Evolutionary conservation across 2,113 vertebrate genomes (phyloP).

Genomic region (Gavialis gangeticus): DNA sequence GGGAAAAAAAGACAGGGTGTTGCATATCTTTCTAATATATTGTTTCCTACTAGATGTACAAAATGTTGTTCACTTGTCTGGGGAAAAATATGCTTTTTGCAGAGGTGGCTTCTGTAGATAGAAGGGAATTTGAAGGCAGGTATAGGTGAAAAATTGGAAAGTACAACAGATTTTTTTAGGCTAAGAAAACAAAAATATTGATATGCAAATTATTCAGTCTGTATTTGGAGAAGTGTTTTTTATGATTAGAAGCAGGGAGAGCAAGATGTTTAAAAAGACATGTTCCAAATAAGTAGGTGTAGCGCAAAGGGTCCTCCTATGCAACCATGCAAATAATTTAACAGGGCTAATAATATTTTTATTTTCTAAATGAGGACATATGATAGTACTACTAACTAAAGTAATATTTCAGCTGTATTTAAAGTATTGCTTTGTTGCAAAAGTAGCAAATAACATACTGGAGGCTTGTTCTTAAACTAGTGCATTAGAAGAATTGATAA

Average conservation of each 20-base stretch:
- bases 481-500: neutral
- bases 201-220: neutral
- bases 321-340: neutral
- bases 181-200: neutral
- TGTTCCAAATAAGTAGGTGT: neutral
- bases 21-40: too few species aligned
- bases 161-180: neutral
- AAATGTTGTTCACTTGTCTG: too few species aligned
- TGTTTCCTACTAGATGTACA: too few species aligned
- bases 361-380: neutral
- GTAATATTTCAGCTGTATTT: conserved; percentile 1
- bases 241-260: neutral
- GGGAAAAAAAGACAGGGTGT: too few species aligned
- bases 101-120: neutral
- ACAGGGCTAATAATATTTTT: neutral
- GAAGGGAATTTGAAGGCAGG: neutral
- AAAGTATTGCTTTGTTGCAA: neutral
- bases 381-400: conserved; percentile 22
- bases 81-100: too few species aligned
- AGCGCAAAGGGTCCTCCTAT: neutral
- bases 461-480: neutral
- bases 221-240: neutral
- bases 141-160: neutral
- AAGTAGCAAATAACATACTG: too few species aligned
- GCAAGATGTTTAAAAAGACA: too few species aligned